phyloP scores from a whole-genome alignment of 2,888 invertebrate species.

The Campoletis raptor region DNA sequence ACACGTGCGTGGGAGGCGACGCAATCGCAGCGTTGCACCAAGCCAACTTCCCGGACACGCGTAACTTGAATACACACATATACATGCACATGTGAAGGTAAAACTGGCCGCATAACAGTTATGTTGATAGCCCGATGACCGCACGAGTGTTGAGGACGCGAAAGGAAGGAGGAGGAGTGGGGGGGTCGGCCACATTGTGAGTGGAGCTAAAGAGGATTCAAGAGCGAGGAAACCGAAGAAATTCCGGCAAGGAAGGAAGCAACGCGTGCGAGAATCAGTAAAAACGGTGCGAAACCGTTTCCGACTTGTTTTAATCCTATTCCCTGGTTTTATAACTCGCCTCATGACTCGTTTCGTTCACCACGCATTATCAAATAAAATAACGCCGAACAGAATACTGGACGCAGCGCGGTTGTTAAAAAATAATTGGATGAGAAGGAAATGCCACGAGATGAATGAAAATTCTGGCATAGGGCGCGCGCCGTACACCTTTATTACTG shows the following conservation, averaged over 20 bases:
- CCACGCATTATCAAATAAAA: constrained; percentile 33
- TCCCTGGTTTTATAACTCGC: background rate
- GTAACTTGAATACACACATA: constrained; percentile 10
- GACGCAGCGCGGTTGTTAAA: constrained; percentile 37
- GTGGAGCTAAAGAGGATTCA: constrained; percentile 8
- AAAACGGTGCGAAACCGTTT: constrained; percentile 47
- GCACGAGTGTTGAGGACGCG: constrained; percentile 36
- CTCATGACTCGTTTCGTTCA: constrained; percentile 34
- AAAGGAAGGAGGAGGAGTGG: constrained; percentile 3
- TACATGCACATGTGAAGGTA: constrained; percentile 11
- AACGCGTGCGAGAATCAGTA: constrained; percentile 18
- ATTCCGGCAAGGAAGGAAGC: constrained; percentile 21
- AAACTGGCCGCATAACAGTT: constrained; percentile 62
- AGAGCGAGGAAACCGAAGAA: constrained; percentile 32
- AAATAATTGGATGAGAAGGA: constrained; percentile 49
- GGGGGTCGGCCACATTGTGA: constrained; percentile 20
- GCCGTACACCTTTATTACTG: constrained; percentile 15
- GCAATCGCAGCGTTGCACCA: constrained; percentile 38
- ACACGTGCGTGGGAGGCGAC: constrained; percentile 75
- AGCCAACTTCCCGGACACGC: constrained; percentile 34
- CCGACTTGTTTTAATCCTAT: constrained; percentile 28
- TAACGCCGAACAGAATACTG: constrained; percentile 1
- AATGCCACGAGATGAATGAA: constrained; percentile 12
- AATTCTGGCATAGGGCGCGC: constrained; percentile 33
- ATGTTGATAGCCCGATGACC: constrained; percentile 68